Evolutionary conservation across 2,888 invertebrate species (phyloP), one percentile per base, ranked within the genome.

Genomic region (Craniophora ligustri): DNA sequence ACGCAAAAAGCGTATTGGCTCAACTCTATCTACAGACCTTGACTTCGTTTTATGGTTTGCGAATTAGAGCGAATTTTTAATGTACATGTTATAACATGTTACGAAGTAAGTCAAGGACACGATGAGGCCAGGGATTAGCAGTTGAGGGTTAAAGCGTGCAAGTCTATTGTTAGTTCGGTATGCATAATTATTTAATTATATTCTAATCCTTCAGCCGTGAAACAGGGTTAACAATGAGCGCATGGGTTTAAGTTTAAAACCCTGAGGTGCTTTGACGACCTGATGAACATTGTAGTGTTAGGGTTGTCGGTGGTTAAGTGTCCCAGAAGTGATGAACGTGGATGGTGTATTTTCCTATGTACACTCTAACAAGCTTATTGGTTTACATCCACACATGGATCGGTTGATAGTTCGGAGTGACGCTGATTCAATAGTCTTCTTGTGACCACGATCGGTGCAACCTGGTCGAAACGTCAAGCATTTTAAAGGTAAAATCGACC

Each of bases 51-150:
- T 50, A 47, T 45, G 57, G 47, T 50, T n/a, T 68, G 67, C 54
- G 39, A 38, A 47, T 39, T 67, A 32, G 15, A 42, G 64, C 69
- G 40, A 66, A 66, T 63, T 68, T 68, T 63, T 57, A 63, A 63
- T 57, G 46, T 44, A 40, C 54, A 48, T 47, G 57, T 36, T 67
- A 47, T 42, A 21, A 67, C 34, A 36, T 63, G 50, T 44, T 40
- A 32, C 23, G 50, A 47, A 44, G 30, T 31, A 18, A 68, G 64
- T 38, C 64, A 63, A 50, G 64, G 64, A 5, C 26, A 39, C 14
- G 23, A 14, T 16, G 13, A 36, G 46, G 11, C 11, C 4, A 10
- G 11, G 16, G 35, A 26, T 26, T 26, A 26, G 4, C 26, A 18
- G 35, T 8, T 18, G 19, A 19, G 11, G 6, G 10, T 15, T 10